A percentile compares a stretch with the other conserved stretches of the same genome.
phyloP scores from a whole-genome alignment of 1,140 invertebrate genomes.

The Drosophila bocki region DNA sequence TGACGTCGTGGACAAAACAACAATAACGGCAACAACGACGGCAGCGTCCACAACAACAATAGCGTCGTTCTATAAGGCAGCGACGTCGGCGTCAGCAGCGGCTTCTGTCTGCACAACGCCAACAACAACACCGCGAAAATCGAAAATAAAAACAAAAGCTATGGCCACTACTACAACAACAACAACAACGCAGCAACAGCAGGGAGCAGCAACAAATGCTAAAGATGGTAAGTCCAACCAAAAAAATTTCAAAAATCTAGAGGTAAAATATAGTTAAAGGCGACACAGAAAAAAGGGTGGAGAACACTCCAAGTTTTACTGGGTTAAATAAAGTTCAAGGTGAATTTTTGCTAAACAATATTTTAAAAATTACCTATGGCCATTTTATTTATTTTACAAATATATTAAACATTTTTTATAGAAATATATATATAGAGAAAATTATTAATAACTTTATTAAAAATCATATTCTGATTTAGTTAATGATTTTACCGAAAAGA shows the following conservation, averaged over 20 bases:
- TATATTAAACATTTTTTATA: not conserved
- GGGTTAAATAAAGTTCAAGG: not conserved
- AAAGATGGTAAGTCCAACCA: slow-evolving; percentile 75
- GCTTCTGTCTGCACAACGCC: slow-evolving; percentile 71
- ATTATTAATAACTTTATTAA: not conserved
- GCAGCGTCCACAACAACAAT: slow-evolving; percentile 60
- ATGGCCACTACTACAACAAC: slow-evolving; percentile 69
- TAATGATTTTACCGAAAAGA: no score
- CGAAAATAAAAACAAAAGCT: slow-evolving; percentile 37
- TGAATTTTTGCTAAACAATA: not conserved
- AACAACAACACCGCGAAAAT: slow-evolving; percentile 33
- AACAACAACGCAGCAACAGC: slow-evolving; percentile 16
- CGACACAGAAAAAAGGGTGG: slow-evolving; percentile 43
- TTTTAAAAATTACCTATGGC: not conserved
- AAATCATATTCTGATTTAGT: no score
- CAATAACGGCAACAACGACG: slow-evolving; percentile 52
- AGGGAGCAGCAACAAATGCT: slow-evolving; percentile 55
- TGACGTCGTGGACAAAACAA: slow-evolving; percentile 70
- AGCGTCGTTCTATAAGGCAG: slow-evolving; percentile 59
- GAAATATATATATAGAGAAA: not conserved
- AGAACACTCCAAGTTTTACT: no score
- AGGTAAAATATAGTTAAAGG: not conserved
- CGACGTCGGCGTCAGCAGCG: slow-evolving; percentile 55
- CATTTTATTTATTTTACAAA: not conserved
- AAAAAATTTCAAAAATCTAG: not conserved